Evolutionary conservation across 2,113 vertebrate genomes (phyloP), one percentile per base, ranked within the genome.

Genomic region (Syngnathoides biaculeatus): DNA sequence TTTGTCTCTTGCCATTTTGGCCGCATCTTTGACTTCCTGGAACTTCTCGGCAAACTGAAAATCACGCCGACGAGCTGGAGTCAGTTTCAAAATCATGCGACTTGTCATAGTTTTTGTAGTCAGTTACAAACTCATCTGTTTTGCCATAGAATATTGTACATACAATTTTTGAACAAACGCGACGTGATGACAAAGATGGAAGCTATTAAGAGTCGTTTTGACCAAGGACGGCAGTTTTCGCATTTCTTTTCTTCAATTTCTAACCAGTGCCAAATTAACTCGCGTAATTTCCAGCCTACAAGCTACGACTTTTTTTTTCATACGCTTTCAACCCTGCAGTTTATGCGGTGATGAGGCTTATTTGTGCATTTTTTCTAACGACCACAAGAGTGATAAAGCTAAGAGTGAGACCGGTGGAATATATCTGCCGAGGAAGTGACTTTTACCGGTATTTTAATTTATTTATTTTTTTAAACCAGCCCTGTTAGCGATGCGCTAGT

Each of bases 11-110:
- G 95, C 96, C 17, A 96, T 80, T 75, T 91, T 95, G 59, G 97
- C 96, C 8, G 96, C 94, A 75, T 98, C 97, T 88, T 95, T 98
- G 14, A 99, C 95, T 72, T 99, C 97, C 88, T 93, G 95, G 86
- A 99, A 99, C 84, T 98, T 99, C 83, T 99, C 97, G 59, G 97
- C 95, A 91, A 99, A 99, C 97, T 99, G 86, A 71, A 84, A 88
- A 72, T 63, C 57, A 64, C 1, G 4, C 20, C 47, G 80, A 22
- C 72, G n/a, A 61, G 55, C 52, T 43, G 43, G n/a, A 35, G 63
- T 75, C 12, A 72, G 20, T 35, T 48, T 10, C 42, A 67, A 59
- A 11, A 66, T 52, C 63, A 58, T 40, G 8, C 3, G 14, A 65
- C 47, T 27, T 52, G 19, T 65, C 22, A 38, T 2, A 63, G 5